Base-by-base conservation (phyloP, 2,113 vertebrate species). In the Xenopus laevis region DNA sequence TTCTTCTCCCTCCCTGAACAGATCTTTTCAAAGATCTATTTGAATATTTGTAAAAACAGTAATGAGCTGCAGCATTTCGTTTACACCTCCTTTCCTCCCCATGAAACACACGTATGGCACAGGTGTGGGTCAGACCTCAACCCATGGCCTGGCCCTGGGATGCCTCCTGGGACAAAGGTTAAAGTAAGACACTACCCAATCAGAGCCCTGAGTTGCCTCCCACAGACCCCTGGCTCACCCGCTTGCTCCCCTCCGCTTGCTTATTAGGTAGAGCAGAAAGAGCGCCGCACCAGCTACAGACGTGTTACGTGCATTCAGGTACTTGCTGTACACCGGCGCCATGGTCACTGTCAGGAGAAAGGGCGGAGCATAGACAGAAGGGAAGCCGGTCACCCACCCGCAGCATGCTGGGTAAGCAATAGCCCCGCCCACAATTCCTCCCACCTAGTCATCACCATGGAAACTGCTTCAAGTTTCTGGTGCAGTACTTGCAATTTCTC, bases 241-340 rank as follows among this genome's bases (percentile, higher is more conserved):
- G 50, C 79, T 83, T 15, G 85, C 82, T 72, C 81, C 83, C 66
- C 89, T 83, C 79, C 92, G 84, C 52, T 79, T 87, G 69, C 79
- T 90, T 2, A 97, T 83, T 65, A 96, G 70, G 77, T 91, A 95
- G 0, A 96, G 78, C 20, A 92, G 62, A 40, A 94, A 78, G 68
- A 95, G 74, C 30, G 89, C 79, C 8, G 92, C 92, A 18, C 92
- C 93, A 3, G 92, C 94, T 81, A 94, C 82, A 59, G 94, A 91
- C 10, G 92, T 93, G 80, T 94, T 94, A 57, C 87, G 95, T 67
- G 87, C 88, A 18, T 95, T 96, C 68, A 97, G 47, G 78, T 93
- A 93, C 84, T 93, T 97, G 89, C 96, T 97, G 83, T 96, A 87
- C 60, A 87, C 89, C 57, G 73, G 73, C 86, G 94, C 95, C 96